Conservation (phyloP, 2,888 invertebrate genomes). For the Arenicola marina region DNA sequence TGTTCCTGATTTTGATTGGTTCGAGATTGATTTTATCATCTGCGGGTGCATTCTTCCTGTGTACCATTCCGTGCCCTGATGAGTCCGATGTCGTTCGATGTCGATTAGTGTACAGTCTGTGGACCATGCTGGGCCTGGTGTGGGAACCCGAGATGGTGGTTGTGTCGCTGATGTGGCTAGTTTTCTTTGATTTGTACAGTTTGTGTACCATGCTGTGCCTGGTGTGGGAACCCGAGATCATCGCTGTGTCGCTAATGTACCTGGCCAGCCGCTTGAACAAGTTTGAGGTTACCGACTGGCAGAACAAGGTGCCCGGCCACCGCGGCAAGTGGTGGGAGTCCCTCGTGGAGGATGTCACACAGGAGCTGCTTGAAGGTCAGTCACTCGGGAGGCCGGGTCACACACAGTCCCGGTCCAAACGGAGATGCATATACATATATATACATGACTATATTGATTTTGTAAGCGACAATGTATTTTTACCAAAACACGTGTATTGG, state of each 20-base stretch:
- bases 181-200: constrained; percentile 63
- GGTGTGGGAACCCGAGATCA: constrained; percentile 98
- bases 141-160: constrained; percentile 98
- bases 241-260: constrained; percentile 94
- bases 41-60: too few relatives aligned
- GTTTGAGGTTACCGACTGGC: constrained; percentile 93
- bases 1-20: too few relatives aligned
- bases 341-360: constrained; percentile 93
- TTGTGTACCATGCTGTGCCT: constrained; percentile 93
- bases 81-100: too few relatives aligned
- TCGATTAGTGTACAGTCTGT: constrained; percentile 77
- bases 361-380: constrained; percentile 84
- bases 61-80: too few relatives aligned
- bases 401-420: too few relatives aligned
- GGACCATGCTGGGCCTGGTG: constrained; percentile 93
- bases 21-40: too few relatives aligned
- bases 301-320: constrained; percentile 73
- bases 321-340: constrained; percentile 89
- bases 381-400: not conserved
- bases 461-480: too few relatives aligned
- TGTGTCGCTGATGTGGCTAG: constrained; percentile 79
- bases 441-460: too few relatives aligned
- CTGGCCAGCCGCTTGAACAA: constrained; percentile 94
- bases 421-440: not conserved
- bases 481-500: too few relatives aligned